Evolutionary conservation across 2,797 vertebrate species (phyloP).

Genomic region (Oreonectes daqikongensis): DNA sequence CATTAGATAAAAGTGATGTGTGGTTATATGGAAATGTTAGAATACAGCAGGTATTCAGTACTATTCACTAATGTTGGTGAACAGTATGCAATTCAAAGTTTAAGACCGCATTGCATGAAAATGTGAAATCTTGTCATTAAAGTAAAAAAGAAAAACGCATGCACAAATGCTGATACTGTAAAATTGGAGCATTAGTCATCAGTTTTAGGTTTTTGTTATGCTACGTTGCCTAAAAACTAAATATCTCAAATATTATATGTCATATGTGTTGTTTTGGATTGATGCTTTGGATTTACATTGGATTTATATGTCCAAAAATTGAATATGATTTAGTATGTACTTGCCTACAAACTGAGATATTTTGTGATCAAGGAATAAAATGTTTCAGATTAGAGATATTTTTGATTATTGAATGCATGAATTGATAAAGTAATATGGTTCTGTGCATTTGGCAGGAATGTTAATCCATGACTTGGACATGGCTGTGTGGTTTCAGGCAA

Average conservation of each 20-base stretch:
- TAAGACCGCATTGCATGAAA: neutral
- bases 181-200: too few species aligned
- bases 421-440: too few species aligned
- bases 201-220: too few species aligned
- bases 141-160: neutral
- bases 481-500: constrained; percentile 3
- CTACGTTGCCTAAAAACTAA: too few species aligned
- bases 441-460: neutral
- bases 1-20: too few species aligned
- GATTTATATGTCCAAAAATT: too few species aligned
- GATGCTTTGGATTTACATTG: too few species aligned
- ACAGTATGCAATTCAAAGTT: neutral
- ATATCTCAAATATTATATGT: too few species aligned
- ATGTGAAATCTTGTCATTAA: neutral
- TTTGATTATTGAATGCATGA: neutral
- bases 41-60: neutral
- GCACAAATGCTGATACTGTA: neutral
- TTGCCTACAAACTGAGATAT: too few species aligned
- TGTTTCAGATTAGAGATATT: neutral
- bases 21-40: neutral
- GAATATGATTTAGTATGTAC: too few species aligned
- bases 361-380: too few species aligned
- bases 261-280: too few species aligned
- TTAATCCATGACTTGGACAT: constrained; percentile 9
- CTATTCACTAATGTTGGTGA: neutral